A percentile compares a stretch with the other conserved stretches of the same genome.
These are phyloP conservation scores for Australoheros facetus DNA, from an alignment of 2,797 vertebrate genomes.

Conservation along the genomic window DNA sequence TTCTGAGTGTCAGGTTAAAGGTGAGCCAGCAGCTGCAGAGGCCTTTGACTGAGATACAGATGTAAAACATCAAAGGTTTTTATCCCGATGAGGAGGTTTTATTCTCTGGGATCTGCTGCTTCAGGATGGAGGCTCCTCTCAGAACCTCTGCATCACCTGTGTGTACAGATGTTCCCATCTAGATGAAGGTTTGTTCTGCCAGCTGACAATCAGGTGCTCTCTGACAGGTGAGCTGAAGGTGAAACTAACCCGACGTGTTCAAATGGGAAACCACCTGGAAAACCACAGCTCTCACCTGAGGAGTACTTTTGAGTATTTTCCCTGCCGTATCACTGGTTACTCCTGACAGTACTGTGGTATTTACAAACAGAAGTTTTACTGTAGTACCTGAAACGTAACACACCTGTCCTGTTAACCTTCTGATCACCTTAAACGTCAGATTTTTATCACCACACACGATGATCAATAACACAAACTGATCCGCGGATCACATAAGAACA, in stretches of 20 bases:
- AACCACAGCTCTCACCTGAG: neutral
- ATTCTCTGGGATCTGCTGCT: too few relatives aligned
- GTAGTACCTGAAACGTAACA: neutral
- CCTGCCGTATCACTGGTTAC: neutral
- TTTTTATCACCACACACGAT: neutral
- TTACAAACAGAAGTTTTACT: neutral
- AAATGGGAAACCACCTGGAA: neutral
- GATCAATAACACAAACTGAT: neutral
- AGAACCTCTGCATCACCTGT: neutral
- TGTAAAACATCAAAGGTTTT: neutral
- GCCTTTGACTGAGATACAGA: neutral
- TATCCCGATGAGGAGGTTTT: neutral
- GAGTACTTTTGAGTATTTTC: neutral
- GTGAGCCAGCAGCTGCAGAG: neutral
- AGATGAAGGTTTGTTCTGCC: neutral
- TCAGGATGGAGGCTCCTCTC: too few relatives aligned
- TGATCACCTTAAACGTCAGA: neutral
- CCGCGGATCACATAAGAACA: neutral
- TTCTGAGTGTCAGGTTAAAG: neutral
- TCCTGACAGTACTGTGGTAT: neutral
- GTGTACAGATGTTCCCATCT: neutral
- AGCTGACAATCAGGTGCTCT: neutral
- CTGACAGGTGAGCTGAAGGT: neutral
- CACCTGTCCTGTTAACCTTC: neutral
- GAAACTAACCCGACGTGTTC: neutral